Conservation (phyloP, 2,888 invertebrate genomes). For the Melanostoma scalare region DNA sequence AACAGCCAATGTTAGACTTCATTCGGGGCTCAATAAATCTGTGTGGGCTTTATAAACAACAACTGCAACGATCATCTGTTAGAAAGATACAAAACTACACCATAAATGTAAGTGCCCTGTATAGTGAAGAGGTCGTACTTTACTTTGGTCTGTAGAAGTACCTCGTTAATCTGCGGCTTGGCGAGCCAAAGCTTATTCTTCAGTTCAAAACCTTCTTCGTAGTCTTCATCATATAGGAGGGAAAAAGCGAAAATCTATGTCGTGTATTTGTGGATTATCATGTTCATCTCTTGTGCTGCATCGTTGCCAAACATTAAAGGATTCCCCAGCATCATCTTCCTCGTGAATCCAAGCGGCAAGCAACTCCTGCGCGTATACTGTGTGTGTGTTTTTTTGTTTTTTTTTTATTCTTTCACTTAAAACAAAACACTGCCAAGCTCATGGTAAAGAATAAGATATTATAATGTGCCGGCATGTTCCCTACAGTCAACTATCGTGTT, state of each 20-base stretch:
- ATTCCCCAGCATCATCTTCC: slow-evolving; percentile 47
- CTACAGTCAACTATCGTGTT: slow-evolving; percentile 69
- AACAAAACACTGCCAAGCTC: slow-evolving; percentile 23
- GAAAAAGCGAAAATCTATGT: slow-evolving; percentile 61
- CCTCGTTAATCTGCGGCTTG: slow-evolving; percentile 52
- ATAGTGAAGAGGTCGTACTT: background rate
- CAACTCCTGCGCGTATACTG: slow-evolving; percentile 14
- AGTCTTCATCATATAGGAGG: background rate
- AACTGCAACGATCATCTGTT: slow-evolving; percentile 29
- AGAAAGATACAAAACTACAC: background rate
- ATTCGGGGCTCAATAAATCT: slow-evolving; percentile 46
- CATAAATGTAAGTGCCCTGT: background rate
- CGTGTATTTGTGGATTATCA: slow-evolving; percentile 64
- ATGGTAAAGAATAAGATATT: slow-evolving; percentile 65
- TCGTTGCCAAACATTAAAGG: slow-evolving; percentile 62
- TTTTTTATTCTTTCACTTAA: slow-evolving; percentile 12
- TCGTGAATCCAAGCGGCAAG: slow-evolving; percentile 23
- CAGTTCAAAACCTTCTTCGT: background rate
- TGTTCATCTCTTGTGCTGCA: slow-evolving; percentile 66
- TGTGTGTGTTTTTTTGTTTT: slow-evolving; percentile 2
- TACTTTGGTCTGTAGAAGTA: slow-evolving; percentile 25
- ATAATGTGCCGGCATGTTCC: slow-evolving; percentile 70
- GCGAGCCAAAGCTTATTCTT: slow-evolving; percentile 26
- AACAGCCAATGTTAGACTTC: slow-evolving; percentile 63
- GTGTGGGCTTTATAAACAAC: slow-evolving; percentile 12